Base-by-base conservation (phyloP, 2,888 invertebrate genomes). In the Cataglyphis altisquamis region DNA sequence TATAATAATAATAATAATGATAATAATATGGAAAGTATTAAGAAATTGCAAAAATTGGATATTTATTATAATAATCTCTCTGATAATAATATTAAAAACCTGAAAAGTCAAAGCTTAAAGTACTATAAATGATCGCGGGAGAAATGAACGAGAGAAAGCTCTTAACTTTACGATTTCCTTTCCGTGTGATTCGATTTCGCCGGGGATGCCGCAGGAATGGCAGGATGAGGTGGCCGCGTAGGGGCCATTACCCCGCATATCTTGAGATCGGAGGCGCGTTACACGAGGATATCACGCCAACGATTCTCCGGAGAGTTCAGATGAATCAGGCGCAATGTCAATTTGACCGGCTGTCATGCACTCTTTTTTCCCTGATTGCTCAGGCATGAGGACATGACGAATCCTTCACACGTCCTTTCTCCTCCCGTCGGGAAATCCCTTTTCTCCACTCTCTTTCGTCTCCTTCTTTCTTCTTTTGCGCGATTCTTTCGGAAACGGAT, bases 361-460 rank as follows among this genome's bases (percentile, higher is more conserved):
- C 41, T 21, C 21, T 57, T 45, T 78, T 78, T 72, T 10, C 21
- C 21, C 21, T 45, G 78, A 78, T 78, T 73, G 77, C 41, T 21
- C 32, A 25, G 57, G 60, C 21, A 57, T 10, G 57, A 78, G 45
- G 41, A 78, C 57, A 70, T 32, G 15, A 45, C 25, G 25, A 39
- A 70, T 39, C 39, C 39, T 32, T 57, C 18, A 41, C 73, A 41
- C 55, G 41, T 78, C 1, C 15, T 70, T 66, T 12, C 25, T 48
- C 6, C 18, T 55, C 1, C 29, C 41, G 41, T 12, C 15, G 21
- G 25, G 1, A 68, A 21, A 48, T 52, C 2, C 18, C 21, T 48
- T 9, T 1, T 48, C 3, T 48, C 29, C 15, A 29, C 21, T 63
- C 32, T 41, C 4, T 1, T 3, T 21, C 36, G 4, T 32, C 18